Conservation (phyloP, 2,797 vertebrate genomes). For the Nyctibius grandis region DNA sequence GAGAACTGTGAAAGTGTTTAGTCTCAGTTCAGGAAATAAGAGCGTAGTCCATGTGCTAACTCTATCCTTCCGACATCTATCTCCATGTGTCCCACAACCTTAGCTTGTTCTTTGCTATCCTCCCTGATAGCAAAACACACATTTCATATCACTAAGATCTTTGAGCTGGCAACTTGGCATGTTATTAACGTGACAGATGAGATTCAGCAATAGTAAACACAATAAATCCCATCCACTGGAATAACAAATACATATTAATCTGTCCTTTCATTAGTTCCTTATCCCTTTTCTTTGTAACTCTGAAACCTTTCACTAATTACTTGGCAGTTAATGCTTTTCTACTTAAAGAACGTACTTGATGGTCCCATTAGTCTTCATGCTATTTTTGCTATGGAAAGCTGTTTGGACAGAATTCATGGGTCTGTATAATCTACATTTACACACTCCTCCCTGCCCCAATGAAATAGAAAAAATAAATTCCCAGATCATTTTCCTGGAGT, state of each 20-base stretch:
- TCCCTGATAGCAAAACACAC: neutral
- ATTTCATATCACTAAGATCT: neutral
- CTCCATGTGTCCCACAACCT: neutral
- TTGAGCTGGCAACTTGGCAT: neutral
- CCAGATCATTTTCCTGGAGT: neutral
- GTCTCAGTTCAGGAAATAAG: constrained; percentile 16
- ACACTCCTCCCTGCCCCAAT: neutral
- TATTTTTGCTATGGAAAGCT: neutral
- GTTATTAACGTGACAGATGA: neutral
- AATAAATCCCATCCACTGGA: neutral
- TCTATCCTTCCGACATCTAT: neutral
- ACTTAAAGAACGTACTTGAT: neutral
- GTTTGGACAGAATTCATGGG: neutral
- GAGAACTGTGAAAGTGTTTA: constrained; percentile 55
- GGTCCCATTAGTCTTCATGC: neutral
- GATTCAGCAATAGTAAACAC: neutral
- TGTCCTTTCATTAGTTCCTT: neutral
- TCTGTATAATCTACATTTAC: neutral
- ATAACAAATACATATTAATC: neutral
- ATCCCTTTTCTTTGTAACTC: neutral
- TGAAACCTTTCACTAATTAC: neutral
- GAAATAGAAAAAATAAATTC: neutral
- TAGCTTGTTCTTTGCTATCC: neutral
- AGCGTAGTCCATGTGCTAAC: neutral
- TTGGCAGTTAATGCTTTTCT: neutral